Evolutionary conservation across 2,797 vertebrate species (phyloP), one percentile per base, ranked within the genome.

Genomic region (Sebastes aleutianus): DNA sequence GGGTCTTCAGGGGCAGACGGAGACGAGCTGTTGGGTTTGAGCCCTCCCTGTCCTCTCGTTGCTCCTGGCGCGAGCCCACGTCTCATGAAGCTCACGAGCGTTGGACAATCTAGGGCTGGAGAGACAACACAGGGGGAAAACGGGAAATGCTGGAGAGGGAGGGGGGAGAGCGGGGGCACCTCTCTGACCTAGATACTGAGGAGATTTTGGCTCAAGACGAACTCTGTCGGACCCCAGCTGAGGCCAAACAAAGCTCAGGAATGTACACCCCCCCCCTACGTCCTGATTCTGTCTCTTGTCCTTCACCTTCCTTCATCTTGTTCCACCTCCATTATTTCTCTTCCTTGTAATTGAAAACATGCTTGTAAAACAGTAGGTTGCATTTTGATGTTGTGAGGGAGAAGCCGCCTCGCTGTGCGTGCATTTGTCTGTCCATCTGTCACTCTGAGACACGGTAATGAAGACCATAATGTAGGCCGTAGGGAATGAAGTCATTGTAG

Each of bases 131-230:
- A 13, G 50, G 32, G 61, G n/a, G 62, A 77, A 70, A 56, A 70
- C 13, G 29, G 86, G 79, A 87, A 83, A 68, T 11, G 24, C 50
- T 54, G 57, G 63, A 32, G 39, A 76, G 54, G 47, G 14, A 43
- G 14, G 32, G 14, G 78, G 78, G 78, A 14, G 79, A 72, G 68
- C 50, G 64, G 71, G 67, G 87, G 73, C 88, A 87, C 65, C 68
- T 85, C 84, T 87, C 74, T 94, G 94, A 94, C 94, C 94, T 90
- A 94, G 71, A 92, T 95, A 93, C 85, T 65, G 82, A 82, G 58
- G 75, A 92, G 83, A 79, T 79, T 93, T 90, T 92, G 94, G 92
- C 90, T 93, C 82, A 83, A 87, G 88, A 88, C 22, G 39, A 90
- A 89, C 78, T 70, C 43, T 83, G 76, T 73, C 18, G 36, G 80